Evolutionary conservation across 2,797 vertebrate species (phyloP), one percentile per base, ranked within the genome.

Genomic region (Amphiprion clarkii): DNA sequence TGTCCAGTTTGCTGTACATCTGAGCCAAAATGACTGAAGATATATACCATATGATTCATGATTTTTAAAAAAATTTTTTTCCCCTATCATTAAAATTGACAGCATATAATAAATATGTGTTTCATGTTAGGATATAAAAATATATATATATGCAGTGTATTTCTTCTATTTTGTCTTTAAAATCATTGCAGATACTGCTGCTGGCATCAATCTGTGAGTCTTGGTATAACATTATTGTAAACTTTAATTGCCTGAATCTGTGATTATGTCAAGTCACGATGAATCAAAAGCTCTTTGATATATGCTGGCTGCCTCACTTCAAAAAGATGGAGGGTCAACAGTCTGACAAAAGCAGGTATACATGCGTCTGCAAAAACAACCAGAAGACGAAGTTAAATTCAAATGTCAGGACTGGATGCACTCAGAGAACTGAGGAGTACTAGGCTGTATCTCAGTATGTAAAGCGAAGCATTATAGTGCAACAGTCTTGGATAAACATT

Each of bases 291-390:
- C 27, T 57, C 21, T 81, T 53, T 76, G 71, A 79, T 57, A 29
- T 27, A 4, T 36, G 33, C 33, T 36, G 33, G 33, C 33, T 36
- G 52, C 59, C 49, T 67, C 21, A 46, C 46, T 60, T 67, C 60
- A 71, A 44, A 71, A 52, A 67, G 23, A 77, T 62, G 66, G 76
- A 39, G 48, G 19, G 61, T 75, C 49, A 56, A 53, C 46, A 49
- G 9, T 65, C 44, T 52, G 33, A 48, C 3, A 8, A n/a, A 55
- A 62, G 61, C 25, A 72, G 39, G 39, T 27, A 52, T 77, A 55
- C 54, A 39, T 59, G 73, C 69, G 23, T 67, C 74, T 67, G 67
- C 42, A 68, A 56, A 80, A 79, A 71, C 31, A 27, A 57, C 23
- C 57, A 57, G 46, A 66, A 72, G 62, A 55, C 31, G 66, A 65